Conservation (phyloP, 2,797 vertebrate genomes). For the Rhinichthys osculus region DNA sequence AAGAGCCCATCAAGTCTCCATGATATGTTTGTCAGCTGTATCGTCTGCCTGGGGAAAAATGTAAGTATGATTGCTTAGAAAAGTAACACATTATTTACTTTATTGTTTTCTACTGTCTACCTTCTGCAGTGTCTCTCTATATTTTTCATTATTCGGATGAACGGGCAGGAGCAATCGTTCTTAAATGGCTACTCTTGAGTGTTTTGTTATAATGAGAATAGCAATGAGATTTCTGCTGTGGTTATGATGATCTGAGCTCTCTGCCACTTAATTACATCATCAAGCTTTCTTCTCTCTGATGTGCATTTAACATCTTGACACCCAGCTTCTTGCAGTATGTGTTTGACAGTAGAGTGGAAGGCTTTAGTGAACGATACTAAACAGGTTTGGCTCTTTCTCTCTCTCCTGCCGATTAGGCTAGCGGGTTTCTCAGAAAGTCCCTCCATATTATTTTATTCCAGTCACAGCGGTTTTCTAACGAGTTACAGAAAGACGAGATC, state of each 20-base stretch:
- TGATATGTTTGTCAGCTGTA: neutral
- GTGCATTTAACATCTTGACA: neutral
- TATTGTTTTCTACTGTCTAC: neutral
- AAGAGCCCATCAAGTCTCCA: neutral
- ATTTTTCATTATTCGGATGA: neutral
- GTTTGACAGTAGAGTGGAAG: neutral
- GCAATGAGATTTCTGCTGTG: neutral
- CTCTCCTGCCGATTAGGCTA: neutral
- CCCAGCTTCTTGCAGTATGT: neutral
- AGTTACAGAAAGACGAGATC: neutral
- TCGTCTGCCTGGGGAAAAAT: neutral
- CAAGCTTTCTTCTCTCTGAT: neutral
- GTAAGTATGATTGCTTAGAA: neutral
- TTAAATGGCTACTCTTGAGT: neutral
- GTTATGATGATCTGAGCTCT: conserved; percentile 7
- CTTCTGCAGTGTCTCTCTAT: neutral
- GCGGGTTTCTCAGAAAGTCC: conserved; percentile 4
- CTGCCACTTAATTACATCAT: neutral
- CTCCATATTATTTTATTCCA: neutral
- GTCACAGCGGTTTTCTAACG: neutral
- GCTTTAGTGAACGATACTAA: neutral
- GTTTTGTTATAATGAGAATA: neutral
- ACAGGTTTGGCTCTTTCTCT: neutral
- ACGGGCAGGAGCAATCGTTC: neutral
- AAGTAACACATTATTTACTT: neutral